A percentile compares a stretch with the other conserved stretches of the same genome.
Evolutionary conservation across 2,113 vertebrate species (phyloP).

Genomic region (Trochalopteron elliotii): DNA sequence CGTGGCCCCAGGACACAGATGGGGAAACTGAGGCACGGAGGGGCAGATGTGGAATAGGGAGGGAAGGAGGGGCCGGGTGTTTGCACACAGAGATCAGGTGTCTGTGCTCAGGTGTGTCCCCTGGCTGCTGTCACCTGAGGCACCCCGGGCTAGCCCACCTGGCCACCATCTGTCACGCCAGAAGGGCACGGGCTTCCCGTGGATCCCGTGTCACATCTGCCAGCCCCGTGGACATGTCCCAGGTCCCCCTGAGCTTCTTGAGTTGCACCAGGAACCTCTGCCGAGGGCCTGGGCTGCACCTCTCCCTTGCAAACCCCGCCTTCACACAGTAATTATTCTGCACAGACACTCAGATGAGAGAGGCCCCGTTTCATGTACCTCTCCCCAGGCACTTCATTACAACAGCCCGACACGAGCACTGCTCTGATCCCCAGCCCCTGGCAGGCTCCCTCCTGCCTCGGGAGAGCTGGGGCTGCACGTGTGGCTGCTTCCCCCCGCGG

Average conservation of each 20-base stretch:
- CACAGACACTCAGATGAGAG: background rate
- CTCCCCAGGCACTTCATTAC: slow-evolving; percentile 35
- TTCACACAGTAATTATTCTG: background rate
- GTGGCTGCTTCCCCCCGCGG: background rate
- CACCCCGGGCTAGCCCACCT: background rate
- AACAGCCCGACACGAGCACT: background rate
- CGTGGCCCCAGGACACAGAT: fast-evolving
- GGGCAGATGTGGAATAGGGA: background rate
- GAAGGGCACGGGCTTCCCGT: background rate
- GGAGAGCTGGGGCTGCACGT: background rate
- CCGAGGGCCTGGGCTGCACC: background rate
- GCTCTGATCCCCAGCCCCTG: background rate
- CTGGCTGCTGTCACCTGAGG: background rate
- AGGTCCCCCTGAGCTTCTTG: background rate
- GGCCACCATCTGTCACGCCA: background rate
- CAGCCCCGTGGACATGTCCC: background rate
- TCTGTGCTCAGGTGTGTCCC: background rate
- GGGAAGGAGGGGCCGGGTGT: background rate
- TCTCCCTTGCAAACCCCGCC: background rate
- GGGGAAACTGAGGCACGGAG: background rate
- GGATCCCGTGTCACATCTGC: slow-evolving; percentile 23
- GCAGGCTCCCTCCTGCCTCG: background rate
- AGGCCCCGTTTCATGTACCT: background rate
- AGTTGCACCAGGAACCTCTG: background rate
- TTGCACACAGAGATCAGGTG: background rate